Conservation (phyloP, 1,140 invertebrate genomes). For the Steinernema khuongi region DNA sequence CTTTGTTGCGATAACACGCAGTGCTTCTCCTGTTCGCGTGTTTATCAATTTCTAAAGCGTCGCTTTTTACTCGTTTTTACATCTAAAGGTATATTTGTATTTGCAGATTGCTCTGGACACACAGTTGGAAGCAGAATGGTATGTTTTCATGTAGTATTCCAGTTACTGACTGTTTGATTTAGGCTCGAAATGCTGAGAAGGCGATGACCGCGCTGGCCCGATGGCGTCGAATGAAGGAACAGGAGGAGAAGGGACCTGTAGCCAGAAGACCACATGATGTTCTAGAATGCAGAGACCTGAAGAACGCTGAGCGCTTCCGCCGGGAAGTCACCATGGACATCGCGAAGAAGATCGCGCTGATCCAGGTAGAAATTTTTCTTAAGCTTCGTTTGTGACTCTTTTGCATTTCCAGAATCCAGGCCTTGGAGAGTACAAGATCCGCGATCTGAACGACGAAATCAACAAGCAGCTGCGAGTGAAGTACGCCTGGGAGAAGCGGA, state of each 20-base stretch:
- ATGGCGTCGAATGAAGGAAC: slow-evolving; percentile 58
- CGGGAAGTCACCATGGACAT: slow-evolving; percentile 69
- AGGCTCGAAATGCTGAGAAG: slow-evolving; percentile 58
- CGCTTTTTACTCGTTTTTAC: too few relatives aligned
- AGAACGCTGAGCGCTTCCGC: slow-evolving; percentile 47
- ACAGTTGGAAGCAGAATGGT: background rate
- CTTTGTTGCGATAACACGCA: too few relatives aligned
- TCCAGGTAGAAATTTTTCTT: slow-evolving; percentile 66
- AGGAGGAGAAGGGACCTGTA: slow-evolving; percentile 55
- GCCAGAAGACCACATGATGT: slow-evolving; percentile 51
- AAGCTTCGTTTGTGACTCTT: slow-evolving; percentile 13
- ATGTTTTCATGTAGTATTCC: background rate
- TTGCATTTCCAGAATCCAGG: slow-evolving; percentile 68
- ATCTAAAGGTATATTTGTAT: too few relatives aligned
- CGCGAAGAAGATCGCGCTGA: slow-evolving; percentile 96
- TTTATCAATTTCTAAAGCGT: too few relatives aligned
- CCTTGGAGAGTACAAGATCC: slow-evolving; percentile 90
- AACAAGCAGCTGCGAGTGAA: slow-evolving; percentile 90
- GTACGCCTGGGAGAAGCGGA: slow-evolving; percentile 93
- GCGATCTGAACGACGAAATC: slow-evolving; percentile 98
- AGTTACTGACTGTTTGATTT: slow-evolving; percentile 16
- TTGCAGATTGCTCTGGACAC: too few relatives aligned
- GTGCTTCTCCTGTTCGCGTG: too few relatives aligned
- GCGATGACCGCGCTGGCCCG: slow-evolving; percentile 57
- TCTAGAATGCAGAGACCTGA: slow-evolving; percentile 46